phyloP scores from a whole-genome alignment of 2,888 invertebrate species.

The Megastigmus dorsalis region DNA sequence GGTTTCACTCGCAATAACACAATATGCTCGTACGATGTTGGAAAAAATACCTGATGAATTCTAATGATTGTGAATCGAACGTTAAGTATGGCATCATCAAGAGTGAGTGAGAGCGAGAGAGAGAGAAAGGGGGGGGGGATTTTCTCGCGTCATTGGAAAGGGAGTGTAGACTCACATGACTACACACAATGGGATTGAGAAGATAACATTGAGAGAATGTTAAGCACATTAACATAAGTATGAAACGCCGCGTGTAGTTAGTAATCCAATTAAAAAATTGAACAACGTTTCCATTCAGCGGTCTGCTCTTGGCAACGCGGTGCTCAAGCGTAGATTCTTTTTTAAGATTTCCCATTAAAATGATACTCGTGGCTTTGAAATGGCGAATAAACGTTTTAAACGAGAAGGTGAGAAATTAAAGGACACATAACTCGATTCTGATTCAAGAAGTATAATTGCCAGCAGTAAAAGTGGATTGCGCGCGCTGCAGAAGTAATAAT shows the following conservation, averaged over 20 bases:
- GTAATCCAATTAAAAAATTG: conserved; percentile 24
- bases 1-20: conserved; percentile 21
- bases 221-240: conserved; percentile 24
- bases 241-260: neutral
- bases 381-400: too few relatives aligned
- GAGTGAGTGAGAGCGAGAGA: too few relatives aligned
- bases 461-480: too few relatives aligned
- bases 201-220: conserved; percentile 28
- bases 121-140: conserved; percentile 26
- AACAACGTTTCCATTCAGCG: conserved; percentile 7
- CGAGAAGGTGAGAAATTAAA: too few relatives aligned
- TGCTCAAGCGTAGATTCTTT: too few relatives aligned
- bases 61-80: conserved; percentile 27
- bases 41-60: too few relatives aligned
- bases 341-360: too few relatives aligned
- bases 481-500: too few relatives aligned
- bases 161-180: conserved; percentile 36
- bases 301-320: neutral
- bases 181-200: conserved; percentile 33
- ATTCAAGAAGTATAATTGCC: too few relatives aligned
- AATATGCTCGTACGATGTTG: neutral
- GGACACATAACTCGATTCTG: too few relatives aligned
- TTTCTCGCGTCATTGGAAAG: conserved; percentile 39
- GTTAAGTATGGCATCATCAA: neutral
- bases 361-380: too few relatives aligned